phyloP scores from a whole-genome alignment of 2,797 vertebrate species.

The Liasis olivaceus region DNA sequence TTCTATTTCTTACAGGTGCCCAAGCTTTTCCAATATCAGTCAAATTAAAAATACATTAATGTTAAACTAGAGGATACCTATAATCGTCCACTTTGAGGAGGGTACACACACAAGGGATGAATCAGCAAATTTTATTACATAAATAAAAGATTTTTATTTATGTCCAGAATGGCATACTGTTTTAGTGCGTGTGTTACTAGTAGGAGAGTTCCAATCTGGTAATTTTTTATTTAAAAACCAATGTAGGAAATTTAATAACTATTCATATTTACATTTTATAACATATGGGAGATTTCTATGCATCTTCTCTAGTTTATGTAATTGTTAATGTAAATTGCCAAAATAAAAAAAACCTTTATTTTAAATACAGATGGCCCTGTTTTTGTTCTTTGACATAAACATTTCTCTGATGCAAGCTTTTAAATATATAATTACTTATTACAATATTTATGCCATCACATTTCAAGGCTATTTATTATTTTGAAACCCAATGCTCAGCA shows the following conservation, averaged over 20 bases:
- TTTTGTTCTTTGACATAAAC: background rate
- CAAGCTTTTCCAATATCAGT: background rate
- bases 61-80: conserved; percentile 14
- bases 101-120: background rate
- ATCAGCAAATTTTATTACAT: background rate
- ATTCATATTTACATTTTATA: background rate
- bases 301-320: background rate
- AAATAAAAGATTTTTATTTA: too few species aligned
- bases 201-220: background rate
- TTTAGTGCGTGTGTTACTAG: background rate
- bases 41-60: background rate
- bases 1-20: background rate
- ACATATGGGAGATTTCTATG: background rate
- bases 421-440: background rate
- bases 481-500: background rate
- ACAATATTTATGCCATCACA: background rate
- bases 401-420: background rate
- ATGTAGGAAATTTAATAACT: background rate
- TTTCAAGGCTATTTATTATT: background rate
- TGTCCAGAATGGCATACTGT: background rate
- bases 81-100: conserved; percentile 20
- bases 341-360: background rate
- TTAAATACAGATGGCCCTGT: background rate
- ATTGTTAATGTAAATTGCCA: background rate
- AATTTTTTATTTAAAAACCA: background rate